phyloP scores from a whole-genome alignment of 2,113 vertebrate genomes.

The Eolophus roseicapilla region DNA sequence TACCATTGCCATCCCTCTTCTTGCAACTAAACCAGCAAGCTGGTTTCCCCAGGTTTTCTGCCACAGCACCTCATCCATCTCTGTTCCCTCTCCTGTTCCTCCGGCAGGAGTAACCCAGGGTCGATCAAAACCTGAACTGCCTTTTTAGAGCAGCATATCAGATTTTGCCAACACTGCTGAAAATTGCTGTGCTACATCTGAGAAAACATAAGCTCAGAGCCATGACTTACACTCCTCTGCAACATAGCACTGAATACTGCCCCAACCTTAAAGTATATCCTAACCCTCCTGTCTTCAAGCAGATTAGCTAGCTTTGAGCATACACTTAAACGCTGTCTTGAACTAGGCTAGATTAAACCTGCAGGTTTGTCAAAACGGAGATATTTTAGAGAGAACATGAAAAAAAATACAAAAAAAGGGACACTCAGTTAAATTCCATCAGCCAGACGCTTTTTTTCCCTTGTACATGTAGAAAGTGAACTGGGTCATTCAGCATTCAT shows the following conservation, averaged over 20 bases:
- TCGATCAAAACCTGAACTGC: background rate
- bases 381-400: background rate
- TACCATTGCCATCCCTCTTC: background rate
- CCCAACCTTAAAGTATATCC: background rate
- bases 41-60: background rate
- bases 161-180: background rate
- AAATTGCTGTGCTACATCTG: background rate
- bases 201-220: background rate
- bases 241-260: background rate
- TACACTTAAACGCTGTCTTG: background rate
- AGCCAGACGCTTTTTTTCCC: background rate
- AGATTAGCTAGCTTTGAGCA: slow-evolving; percentile 1
- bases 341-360: slow-evolving; percentile 2
- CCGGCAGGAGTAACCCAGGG: background rate
- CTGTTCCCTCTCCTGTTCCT: background rate
- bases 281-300: background rate
- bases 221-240: background rate
- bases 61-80: background rate
- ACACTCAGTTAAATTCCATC: background rate
- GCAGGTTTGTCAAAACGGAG: background rate
- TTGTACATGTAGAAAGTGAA: background rate
- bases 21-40: background rate
- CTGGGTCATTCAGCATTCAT: background rate
- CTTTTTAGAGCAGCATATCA: background rate
- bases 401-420: background rate